A percentile compares a stretch with the other conserved stretches of the same genome.
Evolutionary conservation across 2,113 vertebrate genomes (phyloP).

Genomic region (Phasianus colchicus): DNA sequence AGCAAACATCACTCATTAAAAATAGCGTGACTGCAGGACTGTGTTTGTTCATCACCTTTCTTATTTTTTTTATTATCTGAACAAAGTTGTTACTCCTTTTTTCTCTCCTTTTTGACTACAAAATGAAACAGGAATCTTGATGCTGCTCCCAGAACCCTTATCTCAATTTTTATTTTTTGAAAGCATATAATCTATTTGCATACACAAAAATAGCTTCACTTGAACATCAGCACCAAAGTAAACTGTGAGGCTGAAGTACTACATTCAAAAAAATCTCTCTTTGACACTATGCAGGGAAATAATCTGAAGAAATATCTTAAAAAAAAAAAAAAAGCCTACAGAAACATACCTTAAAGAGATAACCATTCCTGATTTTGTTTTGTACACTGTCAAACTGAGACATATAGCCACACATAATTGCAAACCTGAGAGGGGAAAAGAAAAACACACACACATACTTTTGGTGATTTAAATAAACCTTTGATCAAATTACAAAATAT

Average conservation of each 20-base stretch:
- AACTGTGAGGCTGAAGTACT: not conserved
- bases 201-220: not conserved
- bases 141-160: not conserved
- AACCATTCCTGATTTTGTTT: slow-evolving; percentile 95
- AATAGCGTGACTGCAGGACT: not conserved
- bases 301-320: slow-evolving; percentile 52
- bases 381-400: slow-evolving; percentile 93
- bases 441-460: slow-evolving; percentile 73
- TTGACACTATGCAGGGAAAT: slow-evolving; percentile 27
- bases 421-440: slow-evolving; percentile 86
- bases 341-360: slow-evolving; percentile 92
- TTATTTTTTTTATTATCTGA: not conserved
- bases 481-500: slow-evolving; percentile 44
- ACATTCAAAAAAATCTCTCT: slow-evolving; percentile 12
- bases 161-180: not conserved
- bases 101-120: not conserved
- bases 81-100: not conserved
- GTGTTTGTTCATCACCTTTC: not conserved
- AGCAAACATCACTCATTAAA: not conserved
- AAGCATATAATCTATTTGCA: not conserved
- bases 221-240: slow-evolving; percentile 3
- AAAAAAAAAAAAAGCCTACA: slow-evolving; percentile 11
- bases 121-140: not conserved
- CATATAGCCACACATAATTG: slow-evolving; percentile 93
- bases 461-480: slow-evolving; percentile 61